A percentile compares a stretch with the other conserved stretches of the same genome.
These are phyloP conservation scores for Microctonus hyperodae DNA, from an alignment of 2,888 invertebrate genomes.

Conservation along the genomic window DNA sequence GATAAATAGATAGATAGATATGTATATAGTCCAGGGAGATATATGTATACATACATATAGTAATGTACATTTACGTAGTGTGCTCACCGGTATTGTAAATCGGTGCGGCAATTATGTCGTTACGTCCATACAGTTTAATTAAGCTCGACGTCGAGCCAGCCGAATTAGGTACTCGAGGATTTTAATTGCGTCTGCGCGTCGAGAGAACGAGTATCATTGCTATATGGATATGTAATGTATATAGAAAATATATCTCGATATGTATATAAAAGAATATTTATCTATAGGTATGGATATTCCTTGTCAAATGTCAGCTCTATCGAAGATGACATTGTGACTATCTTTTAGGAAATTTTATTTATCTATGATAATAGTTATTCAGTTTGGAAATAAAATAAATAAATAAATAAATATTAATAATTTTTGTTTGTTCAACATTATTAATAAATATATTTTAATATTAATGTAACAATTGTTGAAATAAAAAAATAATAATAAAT, in stretches of 20 bases:
- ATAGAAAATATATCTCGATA: too few relatives aligned
- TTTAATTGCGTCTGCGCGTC: constrained; percentile 48
- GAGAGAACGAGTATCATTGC: constrained; percentile 11
- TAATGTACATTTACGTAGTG: neutral
- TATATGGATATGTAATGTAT: neutral
- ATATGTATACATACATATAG: neutral
- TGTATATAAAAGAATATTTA: too few relatives aligned
- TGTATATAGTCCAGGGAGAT: too few relatives aligned
- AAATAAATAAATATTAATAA: too few relatives aligned
- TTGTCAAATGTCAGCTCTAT: constrained; percentile 19
- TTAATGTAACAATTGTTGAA: too few relatives aligned
- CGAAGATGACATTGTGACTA: constrained; percentile 14
- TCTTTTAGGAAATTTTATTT: neutral
- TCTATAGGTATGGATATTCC: constrained; percentile 10
- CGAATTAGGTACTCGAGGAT: constrained; percentile 50
- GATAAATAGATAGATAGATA: too few relatives aligned
- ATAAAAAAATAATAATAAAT: too few relatives aligned
- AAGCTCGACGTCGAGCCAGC: constrained; percentile 40
- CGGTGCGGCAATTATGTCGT: constrained; percentile 48
- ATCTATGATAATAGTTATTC: neutral
- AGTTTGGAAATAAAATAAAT: neutral
- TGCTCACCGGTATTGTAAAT: constrained; percentile 41
- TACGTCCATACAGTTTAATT: constrained; percentile 54
- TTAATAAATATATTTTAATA: too few relatives aligned
- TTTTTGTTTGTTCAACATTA: too few relatives aligned